Percentiles rank a stretch among this genome's conserved stretches.
phyloP scores from a whole-genome alignment of 2,797 vertebrate genomes.

The Accipiter badius region DNA sequence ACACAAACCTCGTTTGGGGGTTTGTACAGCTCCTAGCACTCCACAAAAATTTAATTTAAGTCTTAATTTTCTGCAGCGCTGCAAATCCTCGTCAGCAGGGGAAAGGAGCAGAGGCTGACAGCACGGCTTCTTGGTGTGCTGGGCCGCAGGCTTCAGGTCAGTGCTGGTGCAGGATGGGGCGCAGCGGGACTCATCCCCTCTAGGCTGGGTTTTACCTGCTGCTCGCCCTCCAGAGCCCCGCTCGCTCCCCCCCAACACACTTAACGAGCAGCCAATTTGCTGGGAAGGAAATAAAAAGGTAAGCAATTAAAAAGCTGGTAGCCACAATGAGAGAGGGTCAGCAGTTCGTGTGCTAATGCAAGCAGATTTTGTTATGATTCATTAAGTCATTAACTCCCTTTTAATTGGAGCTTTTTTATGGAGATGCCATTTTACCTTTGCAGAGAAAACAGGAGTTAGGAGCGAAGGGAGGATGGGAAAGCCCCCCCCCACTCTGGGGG shows the following conservation, averaged over 20 bases:
- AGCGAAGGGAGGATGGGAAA: neutral
- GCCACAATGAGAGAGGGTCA: neutral
- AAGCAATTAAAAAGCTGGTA: neutral
- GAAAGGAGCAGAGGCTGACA: neutral
- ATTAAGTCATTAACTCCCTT: slow-evolving; percentile 29
- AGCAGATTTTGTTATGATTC: neutral
- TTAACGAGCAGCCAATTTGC: neutral
- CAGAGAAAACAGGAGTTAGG: neutral
- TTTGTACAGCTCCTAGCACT: neutral
- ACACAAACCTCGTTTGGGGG: fast-evolving
- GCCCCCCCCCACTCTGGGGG: fast-evolving
- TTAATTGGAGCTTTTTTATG: slow-evolving; percentile 14
- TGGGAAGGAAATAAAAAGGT: neutral
- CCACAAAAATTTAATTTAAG: neutral
- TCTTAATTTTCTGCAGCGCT: neutral
- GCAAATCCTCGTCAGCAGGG: neutral
- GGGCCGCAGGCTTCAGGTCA: neutral
- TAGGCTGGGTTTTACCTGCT: neutral
- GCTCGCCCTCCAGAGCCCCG: fast-evolving
- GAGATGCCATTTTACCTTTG: neutral
- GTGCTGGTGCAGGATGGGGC: neutral
- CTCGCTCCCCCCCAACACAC: too few relatives aligned
- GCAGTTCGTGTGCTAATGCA: neutral
- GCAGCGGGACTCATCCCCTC: neutral
- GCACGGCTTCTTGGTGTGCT: neutral